Evolutionary conservation across 2,113 vertebrate genomes (phyloP).

Genomic region (Platanista minor): DNA sequence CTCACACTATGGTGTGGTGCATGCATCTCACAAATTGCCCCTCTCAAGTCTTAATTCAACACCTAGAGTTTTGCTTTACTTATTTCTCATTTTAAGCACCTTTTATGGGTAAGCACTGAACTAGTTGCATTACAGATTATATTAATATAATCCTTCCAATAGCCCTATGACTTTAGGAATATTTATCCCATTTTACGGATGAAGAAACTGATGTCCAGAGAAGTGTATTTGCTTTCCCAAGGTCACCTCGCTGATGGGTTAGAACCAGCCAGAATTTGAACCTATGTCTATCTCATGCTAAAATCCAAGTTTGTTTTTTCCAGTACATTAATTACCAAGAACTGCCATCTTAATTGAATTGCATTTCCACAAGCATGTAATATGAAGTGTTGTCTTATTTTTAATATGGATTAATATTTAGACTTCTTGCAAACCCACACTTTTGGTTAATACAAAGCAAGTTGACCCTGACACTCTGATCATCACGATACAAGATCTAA

Average conservation of each 20-base stretch:
- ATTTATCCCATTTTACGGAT: not conserved
- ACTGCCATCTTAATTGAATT: not conserved
- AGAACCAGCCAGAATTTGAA: not conserved
- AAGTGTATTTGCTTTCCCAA: not conserved
- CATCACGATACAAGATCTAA: not conserved
- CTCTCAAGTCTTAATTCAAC: not conserved
- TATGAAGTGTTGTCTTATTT: not conserved
- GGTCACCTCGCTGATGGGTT: not conserved
- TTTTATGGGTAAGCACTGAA: not conserved
- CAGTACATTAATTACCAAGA: not conserved
- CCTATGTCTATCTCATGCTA: not conserved
- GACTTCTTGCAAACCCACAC: not conserved
- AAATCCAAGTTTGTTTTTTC: not conserved
- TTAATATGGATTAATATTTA: not conserved
- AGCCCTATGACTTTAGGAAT: not conserved
- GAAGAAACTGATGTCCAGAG: not conserved
- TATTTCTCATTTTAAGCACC: not conserved
- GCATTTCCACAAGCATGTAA: not conserved
- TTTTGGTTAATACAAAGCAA: not conserved
- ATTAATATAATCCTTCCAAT: not conserved
- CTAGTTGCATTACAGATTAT: not conserved
- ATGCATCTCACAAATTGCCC: constrained; percentile 20
- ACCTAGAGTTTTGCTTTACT: not conserved
- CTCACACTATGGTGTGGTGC: not conserved
- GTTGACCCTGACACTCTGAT: not conserved